Evolutionary conservation across 2,888 invertebrate genomes (phyloP), one percentile per base, ranked within the genome.

Genomic region (Scotopteryx bipunctaria): DNA sequence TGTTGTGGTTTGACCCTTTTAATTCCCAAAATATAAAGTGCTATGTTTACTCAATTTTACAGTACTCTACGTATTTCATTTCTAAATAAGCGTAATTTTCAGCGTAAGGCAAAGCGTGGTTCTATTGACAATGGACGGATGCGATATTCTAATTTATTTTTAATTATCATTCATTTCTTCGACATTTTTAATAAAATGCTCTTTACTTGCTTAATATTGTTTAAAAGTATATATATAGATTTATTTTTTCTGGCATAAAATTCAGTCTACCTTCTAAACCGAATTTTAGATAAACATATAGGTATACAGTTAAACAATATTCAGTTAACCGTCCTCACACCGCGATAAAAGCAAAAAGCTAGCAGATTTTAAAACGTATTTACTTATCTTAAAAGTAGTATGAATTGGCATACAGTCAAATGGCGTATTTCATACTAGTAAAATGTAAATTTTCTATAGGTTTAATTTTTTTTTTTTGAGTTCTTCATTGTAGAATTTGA

Each of bases 61-160:
- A n/a, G n/a, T n/a, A n/a, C n/a, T n/a, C n/a, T n/a, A n/a, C n/a
- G n/a, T n/a, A n/a, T n/a, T n/a, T n/a, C n/a, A n/a, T 13, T 23
- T 17, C 13, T 19, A 29, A 23, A 41, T 36, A 42, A 49, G 45
- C 55, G 23, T 49, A 36, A 33, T 44, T 21, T 35, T 44, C 29
- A 41, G 41, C 37, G 5, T 43, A 46, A 59, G 52, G 59, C 59
- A 40, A 59, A 57, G 63, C 63, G 61, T 59, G 41, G 29, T 21
- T 48, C 58, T 57, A 9, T 57, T 59, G 55, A 56, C 51, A 52
- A 58, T 64, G 71, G 71, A 71, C 69, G 71, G 71, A 69, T 61
- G 47, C 54, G 13, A 15, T 32, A 16, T 17, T 29, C 23, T 25
- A 8, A 5, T 31, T 33, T 6, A 40, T 8, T 45, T 35, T 35